These are phyloP conservation scores for Vimba vimba DNA, from an alignment of 2,113 vertebrate species.

Conservation along the genomic window DNA sequence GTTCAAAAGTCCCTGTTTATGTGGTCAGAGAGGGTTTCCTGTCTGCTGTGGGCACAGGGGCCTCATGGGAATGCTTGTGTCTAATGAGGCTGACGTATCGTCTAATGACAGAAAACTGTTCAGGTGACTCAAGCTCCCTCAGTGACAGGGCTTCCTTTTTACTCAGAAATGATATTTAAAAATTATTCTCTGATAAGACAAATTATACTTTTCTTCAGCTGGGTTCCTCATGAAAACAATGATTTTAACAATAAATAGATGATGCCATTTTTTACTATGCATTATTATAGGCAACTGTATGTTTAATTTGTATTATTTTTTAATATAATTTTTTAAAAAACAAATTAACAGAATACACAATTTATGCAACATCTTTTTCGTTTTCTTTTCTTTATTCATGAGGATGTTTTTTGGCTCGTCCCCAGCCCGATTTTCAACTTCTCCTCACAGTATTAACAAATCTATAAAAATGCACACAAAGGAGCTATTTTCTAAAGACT, in stretches of 20 bases:
- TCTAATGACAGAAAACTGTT: constrained; percentile 35
- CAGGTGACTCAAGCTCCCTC: constrained; percentile 4
- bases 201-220: background rate
- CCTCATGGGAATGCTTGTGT: constrained; percentile 7
- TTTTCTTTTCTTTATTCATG: no score
- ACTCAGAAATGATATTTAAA: background rate
- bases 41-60: constrained; percentile 4
- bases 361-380: no score
- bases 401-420: no score
- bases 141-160: background rate
- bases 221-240: background rate
- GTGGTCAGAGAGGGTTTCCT: constrained; percentile 40
- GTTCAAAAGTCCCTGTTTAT: constrained; percentile 36
- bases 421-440: no score
- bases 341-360: no score
- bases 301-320: background rate
- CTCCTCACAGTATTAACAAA: no score
- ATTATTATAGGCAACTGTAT: background rate
- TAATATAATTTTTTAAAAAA: no score
- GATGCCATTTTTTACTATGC: background rate
- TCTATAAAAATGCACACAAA: background rate
- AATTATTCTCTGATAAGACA: background rate
- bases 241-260: background rate
- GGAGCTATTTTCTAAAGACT: no score
- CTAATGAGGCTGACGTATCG: constrained; percentile 13